Evolutionary conservation across 1,140 invertebrate genomes (phyloP).

Genomic region (Heliconius himera): DNA sequence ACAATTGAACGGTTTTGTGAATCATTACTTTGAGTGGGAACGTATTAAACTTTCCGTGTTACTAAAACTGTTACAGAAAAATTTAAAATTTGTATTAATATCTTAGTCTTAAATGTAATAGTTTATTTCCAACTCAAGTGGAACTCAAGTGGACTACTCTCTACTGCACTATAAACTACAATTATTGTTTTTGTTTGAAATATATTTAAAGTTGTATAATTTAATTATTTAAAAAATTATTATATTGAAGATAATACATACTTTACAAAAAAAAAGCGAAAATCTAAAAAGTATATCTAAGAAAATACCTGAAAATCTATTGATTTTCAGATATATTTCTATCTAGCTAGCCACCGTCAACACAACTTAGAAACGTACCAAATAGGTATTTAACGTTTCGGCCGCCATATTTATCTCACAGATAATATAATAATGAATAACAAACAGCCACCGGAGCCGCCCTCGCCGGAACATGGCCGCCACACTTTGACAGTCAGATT

Average conservation of each 20-base stretch:
- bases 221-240: too few relatives aligned
- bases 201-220: too few relatives aligned
- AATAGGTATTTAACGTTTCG: constrained; percentile 11
- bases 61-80: constrained; percentile 26
- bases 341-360: background rate
- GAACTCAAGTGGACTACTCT: too few relatives aligned
- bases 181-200: too few relatives aligned
- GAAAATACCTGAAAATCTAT: background rate
- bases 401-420: constrained; percentile 50
- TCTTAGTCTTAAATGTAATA: background rate
- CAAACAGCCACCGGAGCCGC: constrained; percentile 41
- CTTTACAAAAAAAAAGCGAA: background rate
- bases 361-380: background rate
- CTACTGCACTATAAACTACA: too few relatives aligned
- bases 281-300: background rate
- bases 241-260: too few relatives aligned
- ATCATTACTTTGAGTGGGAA: constrained; percentile 16
- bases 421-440: constrained; percentile 62
- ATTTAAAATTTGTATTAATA: constrained; percentile 10
- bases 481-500: constrained; percentile 74
- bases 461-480: constrained; percentile 48
- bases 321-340: background rate
- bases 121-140: background rate
- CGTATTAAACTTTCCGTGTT: constrained; percentile 33
- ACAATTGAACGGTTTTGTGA: background rate